Evolutionary conservation across 2,888 invertebrate species (phyloP), one percentile per base, ranked within the genome.

Genomic region (Ophion ventricosus): DNA sequence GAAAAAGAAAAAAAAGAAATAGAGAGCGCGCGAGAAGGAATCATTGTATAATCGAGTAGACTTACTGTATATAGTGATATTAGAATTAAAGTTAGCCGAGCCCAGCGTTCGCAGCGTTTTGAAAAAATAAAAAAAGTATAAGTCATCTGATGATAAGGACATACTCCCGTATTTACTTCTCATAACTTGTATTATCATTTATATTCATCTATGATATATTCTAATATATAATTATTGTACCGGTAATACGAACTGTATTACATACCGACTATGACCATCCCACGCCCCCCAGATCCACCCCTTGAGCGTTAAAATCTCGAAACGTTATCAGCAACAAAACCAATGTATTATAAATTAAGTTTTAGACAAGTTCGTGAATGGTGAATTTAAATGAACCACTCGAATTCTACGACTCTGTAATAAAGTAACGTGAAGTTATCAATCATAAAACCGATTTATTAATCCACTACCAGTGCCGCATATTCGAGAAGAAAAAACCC

Each of bases 11-110:
- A 83, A 54, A 66, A 61, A 84, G 40, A 72, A 26, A 70, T 14
- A 75, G 59, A 61, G 49, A 66, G 49, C 78, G n/a, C 61, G 25
- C 29, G 69, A 57, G n/a, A 72, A 77, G 61, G 54, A 69, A 73
- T 57, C 70, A 74, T 61, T 61, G 79, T 76, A 56, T 80, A 79
- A 80, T 79, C 74, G 74, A 78, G 43, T 81, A 84, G 82, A 70
- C 75, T 80, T 78, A 80, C 84, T 80, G 83, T 84, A 84, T 66
- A 86, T 86, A 86, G 86, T 86, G 84, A 84, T 86, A 84, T 76
- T 86, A 86, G 86, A 59, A 70, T 69, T 75, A 75, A 64, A 79
- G 74, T 73, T 23, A 43, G 49, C 17, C 35, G 49, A 69, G 29
- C 49, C 59, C 66, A 26, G 77, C 23, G 35, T 57, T 77, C 59